A percentile compares a stretch with the other conserved stretches of the same genome.
Evolutionary conservation across 2,113 vertebrate genomes (phyloP).

Genomic region (Falco punctatus): DNA sequence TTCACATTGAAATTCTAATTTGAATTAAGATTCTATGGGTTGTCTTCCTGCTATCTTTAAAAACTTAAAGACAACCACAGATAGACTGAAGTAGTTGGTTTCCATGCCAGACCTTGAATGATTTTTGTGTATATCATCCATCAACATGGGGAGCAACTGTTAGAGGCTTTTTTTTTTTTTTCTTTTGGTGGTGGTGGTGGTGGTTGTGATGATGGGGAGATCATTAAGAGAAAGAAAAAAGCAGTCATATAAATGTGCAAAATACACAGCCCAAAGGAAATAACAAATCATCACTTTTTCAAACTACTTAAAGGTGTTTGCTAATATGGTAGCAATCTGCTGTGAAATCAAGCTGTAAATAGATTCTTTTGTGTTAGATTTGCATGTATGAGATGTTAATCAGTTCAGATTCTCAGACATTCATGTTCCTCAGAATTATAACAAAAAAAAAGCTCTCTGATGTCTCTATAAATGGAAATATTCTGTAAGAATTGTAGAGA

Average conservation of each 20-base stretch:
- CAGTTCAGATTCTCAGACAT: conserved; percentile 51
- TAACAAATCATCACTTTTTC: conserved; percentile 55
- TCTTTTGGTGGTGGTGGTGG: background rate
- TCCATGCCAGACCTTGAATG: background rate
- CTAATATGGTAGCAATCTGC: conserved; percentile 62
- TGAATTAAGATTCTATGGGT: background rate
- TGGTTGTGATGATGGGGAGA: background rate
- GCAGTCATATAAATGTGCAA: background rate
- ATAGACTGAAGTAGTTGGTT: background rate
- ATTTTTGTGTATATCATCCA: background rate
- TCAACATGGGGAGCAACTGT: background rate
- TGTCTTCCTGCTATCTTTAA: conserved; percentile 27
- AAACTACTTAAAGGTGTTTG: conserved; percentile 67
- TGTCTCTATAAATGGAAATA: conserved; percentile 50
- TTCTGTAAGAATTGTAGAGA: background rate
- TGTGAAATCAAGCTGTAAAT: conserved; percentile 70
- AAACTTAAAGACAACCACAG: background rate
- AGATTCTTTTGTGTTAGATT: conserved; percentile 62
- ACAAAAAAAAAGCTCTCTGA: conserved; percentile 32
- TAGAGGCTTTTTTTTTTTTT: background rate
- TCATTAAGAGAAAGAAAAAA: background rate
- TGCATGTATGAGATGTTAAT: conserved; percentile 55
- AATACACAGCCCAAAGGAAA: conserved; percentile 19
- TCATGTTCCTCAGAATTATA: conserved; percentile 35
- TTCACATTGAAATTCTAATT: conserved; percentile 43